Conservation (phyloP, 2,888 invertebrate species). For the Nomada lathburiana region DNA sequence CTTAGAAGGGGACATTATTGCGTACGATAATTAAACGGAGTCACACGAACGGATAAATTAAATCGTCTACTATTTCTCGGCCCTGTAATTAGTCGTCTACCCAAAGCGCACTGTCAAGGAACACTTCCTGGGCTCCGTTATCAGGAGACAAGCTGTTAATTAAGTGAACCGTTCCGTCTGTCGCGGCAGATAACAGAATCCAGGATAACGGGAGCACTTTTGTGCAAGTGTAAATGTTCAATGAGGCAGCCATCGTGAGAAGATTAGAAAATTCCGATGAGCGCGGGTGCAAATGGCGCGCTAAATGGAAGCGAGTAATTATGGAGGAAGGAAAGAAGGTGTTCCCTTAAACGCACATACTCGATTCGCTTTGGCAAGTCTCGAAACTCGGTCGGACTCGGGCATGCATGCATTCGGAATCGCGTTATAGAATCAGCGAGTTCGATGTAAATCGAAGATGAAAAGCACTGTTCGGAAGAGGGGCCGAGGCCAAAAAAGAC, state of each 20-base stretch:
- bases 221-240: slow-evolving; percentile 49
- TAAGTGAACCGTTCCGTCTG: slow-evolving; percentile 52
- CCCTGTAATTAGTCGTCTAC: slow-evolving; percentile 58
- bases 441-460: slow-evolving; percentile 1
- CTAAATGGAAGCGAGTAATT: slow-evolving; percentile 41
- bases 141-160: slow-evolving; percentile 63
- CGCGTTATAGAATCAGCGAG: slow-evolving; percentile 30
- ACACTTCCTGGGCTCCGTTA: slow-evolving; percentile 52
- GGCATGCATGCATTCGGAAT: not conserved
- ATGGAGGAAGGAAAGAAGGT: not conserved
- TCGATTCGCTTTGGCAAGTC: not conserved
- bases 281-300: slow-evolving; percentile 43
- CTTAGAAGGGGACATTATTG: slow-evolving; percentile 50
- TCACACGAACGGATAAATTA: slow-evolving; percentile 59
- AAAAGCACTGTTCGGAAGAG: not conserved
- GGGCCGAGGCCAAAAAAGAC: not conserved
- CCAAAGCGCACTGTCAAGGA: slow-evolving; percentile 59
- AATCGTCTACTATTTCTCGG: slow-evolving; percentile 61
- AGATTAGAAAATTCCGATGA: slow-evolving; percentile 56
- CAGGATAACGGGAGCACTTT: slow-evolving; percentile 48
- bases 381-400: not conserved
- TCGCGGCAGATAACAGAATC: slow-evolving; percentile 53
- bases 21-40: slow-evolving; percentile 60
- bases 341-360: too few relatives aligned
- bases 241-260: slow-evolving; percentile 16